Percentiles rank a stretch among this genome's conserved stretches.
Evolutionary conservation across 2,888 invertebrate species (phyloP).

Genomic region (Orthosia incerta): DNA sequence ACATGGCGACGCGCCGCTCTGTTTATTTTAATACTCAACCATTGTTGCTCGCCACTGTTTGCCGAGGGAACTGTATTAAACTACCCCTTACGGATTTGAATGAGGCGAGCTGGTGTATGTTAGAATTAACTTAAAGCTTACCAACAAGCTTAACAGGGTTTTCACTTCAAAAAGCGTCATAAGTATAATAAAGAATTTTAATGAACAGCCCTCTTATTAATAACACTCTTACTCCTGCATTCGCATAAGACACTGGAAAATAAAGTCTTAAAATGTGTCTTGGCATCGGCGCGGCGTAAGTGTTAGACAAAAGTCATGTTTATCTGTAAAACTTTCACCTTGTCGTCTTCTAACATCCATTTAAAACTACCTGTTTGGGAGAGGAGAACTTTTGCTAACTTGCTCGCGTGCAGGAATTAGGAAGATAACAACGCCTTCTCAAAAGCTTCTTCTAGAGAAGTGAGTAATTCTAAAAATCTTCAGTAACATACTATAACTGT

Average conservation of each 20-base stretch:
- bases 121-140: constrained; percentile 62
- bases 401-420: not conserved
- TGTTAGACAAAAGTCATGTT: not conserved
- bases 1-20: constrained; percentile 87
- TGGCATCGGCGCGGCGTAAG: not conserved
- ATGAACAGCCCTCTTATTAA: too few relatives aligned
- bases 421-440: not conserved
- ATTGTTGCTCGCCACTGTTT: constrained; percentile 87
- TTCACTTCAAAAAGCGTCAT: not conserved
- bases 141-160: constrained; percentile 17
- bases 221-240: too few relatives aligned
- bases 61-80: constrained; percentile 83
- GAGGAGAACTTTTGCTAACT: constrained; percentile 13
- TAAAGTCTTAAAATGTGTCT: not conserved
- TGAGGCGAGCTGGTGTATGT: constrained; percentile 68
- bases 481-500: not conserved
- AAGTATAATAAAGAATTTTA: not conserved
- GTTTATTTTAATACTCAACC: constrained; percentile 91
- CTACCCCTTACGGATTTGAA: constrained; percentile 84
- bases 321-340: constrained; percentile 9
- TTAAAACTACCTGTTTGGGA: constrained; percentile 7
- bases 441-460: not conserved
- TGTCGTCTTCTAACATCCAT: constrained; percentile 1
- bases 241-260: not conserved
- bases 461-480: not conserved